These are phyloP conservation scores for Drosophila punjabiensis DNA, from an alignment of 1,140 invertebrate genomes.

Conservation along the genomic window DNA sequence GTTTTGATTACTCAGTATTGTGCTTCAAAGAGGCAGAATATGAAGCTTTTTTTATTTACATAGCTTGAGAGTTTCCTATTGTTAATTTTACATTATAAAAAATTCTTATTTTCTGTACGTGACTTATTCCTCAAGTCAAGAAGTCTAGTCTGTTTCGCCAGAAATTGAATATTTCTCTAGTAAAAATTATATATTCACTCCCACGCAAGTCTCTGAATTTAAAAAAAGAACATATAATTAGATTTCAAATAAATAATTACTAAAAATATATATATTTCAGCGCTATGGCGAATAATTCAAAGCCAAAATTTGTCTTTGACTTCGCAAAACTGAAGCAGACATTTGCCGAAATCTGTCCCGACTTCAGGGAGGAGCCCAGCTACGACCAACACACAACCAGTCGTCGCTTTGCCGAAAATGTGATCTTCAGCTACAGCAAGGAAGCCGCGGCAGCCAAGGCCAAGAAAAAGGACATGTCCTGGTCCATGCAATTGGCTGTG, in stretches of 20 bases:
- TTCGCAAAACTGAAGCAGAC: conserved; percentile 49
- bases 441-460: conserved; percentile 53
- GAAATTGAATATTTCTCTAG: neutral
- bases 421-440: conserved; percentile 61
- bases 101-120: neutral
- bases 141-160: neutral
- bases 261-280: neutral
- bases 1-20: neutral
- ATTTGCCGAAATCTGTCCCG: conserved; percentile 60
- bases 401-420: conserved; percentile 58
- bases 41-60: neutral
- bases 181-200: neutral
- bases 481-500: conserved; percentile 35
- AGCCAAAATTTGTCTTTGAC: conserved; percentile 37
- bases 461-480: conserved; percentile 24
- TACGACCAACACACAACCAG: conserved; percentile 45
- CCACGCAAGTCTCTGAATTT: neutral
- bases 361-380: conserved; percentile 41
- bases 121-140: neutral
- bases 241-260: neutral
- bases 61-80: too few relatives aligned
- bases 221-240: neutral
- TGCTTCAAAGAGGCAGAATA: neutral
- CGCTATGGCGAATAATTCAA: neutral
- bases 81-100: neutral